Evolutionary conservation across 35 echinoderm and acorn worm species (phyloP), one percentile per base, ranked within the genome.

Genomic region (Apostichopus californicus): DNA sequence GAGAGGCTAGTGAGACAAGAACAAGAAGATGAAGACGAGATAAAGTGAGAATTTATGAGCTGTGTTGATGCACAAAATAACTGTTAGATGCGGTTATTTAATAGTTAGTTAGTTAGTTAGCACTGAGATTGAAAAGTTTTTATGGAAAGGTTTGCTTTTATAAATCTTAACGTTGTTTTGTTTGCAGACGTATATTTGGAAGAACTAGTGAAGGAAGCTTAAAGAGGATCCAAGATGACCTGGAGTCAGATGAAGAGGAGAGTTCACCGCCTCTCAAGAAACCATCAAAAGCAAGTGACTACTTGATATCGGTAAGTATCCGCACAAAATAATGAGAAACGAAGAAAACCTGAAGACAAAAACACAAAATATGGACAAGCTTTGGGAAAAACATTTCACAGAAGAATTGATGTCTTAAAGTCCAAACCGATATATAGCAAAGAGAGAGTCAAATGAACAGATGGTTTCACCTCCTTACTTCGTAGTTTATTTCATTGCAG

Each of bases 11-110:
- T 70, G 73, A 87, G 90, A 52, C 93, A 96, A 65, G 97, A 96
- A 83, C 93, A 94, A 77, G 97, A 99, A n/a, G 97, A 99, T 92
- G 97, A 99, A 89, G 97, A 92, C 34, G 95, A 99, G 78, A 93
- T 99, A 0, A 92, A 71, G 97, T 99, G 90, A 93, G 90, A 26
- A 11, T 73, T 10, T 56, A 64, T 61, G 58, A 46, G 58, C 12
- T 9, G 12, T 61, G 1, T 61, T 61, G 58, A 61, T 61, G 6
- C 58, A 61, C 12, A 12, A 11, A 61, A 61, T 61, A 61, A 61
- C 8, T 9, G 58, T 61, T 61, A 61, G 8, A 8, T 61, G 58
- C 11, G 7, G 34, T 46, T 46, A 4, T 46, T 46, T 46, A 2
- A 46, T 68, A 18, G 0, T 8, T 68, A 4, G 18, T 68, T 68